These are phyloP conservation scores for Stegostoma tigrinum DNA, from an alignment of 2,113 vertebrate species.

Conservation along the genomic window DNA sequence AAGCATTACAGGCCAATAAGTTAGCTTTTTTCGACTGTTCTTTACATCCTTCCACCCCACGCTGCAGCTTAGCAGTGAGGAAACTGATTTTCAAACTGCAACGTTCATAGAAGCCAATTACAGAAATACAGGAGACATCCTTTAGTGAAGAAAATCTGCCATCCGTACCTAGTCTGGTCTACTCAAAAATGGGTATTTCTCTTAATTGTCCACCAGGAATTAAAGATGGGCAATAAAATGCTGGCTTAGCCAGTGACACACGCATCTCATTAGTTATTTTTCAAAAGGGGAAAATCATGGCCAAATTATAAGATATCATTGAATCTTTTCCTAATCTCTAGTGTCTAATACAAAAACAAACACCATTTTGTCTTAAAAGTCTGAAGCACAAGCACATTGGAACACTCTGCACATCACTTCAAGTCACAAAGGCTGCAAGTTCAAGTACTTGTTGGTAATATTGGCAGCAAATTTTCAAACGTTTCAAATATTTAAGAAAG, in stretches of 20 bases:
- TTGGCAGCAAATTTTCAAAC: neutral
- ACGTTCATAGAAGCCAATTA: neutral
- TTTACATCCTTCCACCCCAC: neutral
- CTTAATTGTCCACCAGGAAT: too few species aligned
- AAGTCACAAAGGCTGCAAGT: neutral
- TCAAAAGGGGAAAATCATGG: neutral
- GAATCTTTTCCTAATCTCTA: neutral
- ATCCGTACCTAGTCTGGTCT: too few species aligned
- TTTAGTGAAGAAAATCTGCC: too few species aligned
- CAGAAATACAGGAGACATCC: neutral
- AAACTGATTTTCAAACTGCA: neutral
- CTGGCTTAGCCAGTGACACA: too few species aligned
- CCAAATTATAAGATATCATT: neutral
- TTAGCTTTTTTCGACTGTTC: neutral
- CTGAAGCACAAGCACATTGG: neutral
- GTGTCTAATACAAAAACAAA: neutral
- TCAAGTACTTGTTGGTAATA: neutral
- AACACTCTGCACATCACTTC: neutral
- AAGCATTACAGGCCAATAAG: neutral
- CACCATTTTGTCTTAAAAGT: neutral
- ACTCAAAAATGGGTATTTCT: too few species aligned
- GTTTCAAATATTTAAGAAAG: neutral
- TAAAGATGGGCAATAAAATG: too few species aligned
- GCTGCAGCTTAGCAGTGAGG: neutral
- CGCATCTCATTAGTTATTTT: too few species aligned